Conservation (phyloP, 2,113 vertebrate species). For the Hiodon alosoides region DNA sequence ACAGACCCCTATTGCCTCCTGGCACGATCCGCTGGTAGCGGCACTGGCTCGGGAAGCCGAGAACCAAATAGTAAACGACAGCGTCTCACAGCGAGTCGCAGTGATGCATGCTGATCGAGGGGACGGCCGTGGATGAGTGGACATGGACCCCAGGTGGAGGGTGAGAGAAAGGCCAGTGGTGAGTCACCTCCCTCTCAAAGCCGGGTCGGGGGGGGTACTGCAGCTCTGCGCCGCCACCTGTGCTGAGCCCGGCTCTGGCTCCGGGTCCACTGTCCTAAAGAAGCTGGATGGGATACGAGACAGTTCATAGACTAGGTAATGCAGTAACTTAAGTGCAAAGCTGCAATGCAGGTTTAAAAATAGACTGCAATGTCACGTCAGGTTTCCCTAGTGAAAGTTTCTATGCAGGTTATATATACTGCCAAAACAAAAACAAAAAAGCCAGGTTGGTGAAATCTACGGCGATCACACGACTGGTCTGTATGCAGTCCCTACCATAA, state of each 20-base stretch:
- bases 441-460: neutral
- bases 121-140: constrained; percentile 30
- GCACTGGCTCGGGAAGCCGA: neutral
- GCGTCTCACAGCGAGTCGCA: constrained; percentile 39
- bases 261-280: neutral
- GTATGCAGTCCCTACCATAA: neutral
- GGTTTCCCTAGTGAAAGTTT: too few species aligned
- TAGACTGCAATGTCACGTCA: too few species aligned
- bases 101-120: constrained; percentile 37
- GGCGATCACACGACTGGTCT: neutral
- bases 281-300: too few species aligned
- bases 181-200: neutral
- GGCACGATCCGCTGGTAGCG: neutral
- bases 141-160: neutral
- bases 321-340: too few species aligned
- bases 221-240: too few species aligned
- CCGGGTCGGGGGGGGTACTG: neutral
- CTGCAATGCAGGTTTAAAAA: too few species aligned
- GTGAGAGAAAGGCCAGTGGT: neutral
- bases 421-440: too few species aligned
- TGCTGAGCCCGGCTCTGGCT: neutral
- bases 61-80: constrained; percentile 20
- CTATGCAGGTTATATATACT: too few species aligned
- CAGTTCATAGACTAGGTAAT: too few species aligned
- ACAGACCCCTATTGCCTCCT: neutral